Percentiles rank a stretch among this genome's conserved stretches.
Evolutionary conservation across 1,140 invertebrate genomes (phyloP).

Genomic region (Drosophila guanche): DNA sequence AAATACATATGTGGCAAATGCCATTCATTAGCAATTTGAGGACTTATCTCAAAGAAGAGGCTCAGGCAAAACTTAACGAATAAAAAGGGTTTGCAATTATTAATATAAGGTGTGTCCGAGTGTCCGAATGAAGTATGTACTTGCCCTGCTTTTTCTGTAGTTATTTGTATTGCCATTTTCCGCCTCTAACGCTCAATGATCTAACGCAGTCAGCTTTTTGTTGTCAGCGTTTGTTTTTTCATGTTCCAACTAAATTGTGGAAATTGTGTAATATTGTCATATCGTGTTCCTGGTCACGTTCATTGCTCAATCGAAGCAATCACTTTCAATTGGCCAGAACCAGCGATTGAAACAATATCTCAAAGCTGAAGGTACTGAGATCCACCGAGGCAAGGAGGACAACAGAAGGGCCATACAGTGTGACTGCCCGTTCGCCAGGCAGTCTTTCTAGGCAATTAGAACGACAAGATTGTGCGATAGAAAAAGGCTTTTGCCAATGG

Average conservation of each 20-base stretch:
- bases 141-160: neutral
- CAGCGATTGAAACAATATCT: conserved; percentile 1
- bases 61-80: too few species aligned
- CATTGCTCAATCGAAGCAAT: conserved; percentile 57
- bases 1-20: too few species aligned
- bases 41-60: too few species aligned
- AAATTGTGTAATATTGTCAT: conserved; percentile 47
- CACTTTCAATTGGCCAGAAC: conserved; percentile 63
- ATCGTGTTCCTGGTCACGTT: conserved; percentile 38
- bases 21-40: too few species aligned
- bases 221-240: conserved; percentile 17
- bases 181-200: too few species aligned
- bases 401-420: conserved; percentile 16
- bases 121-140: conserved; percentile 11
- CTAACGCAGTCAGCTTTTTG: neutral
- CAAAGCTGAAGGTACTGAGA: neutral
- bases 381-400: neutral
- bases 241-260: conserved; percentile 1
- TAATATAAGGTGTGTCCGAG: too few species aligned
- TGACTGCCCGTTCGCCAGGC: conserved; percentile 10
- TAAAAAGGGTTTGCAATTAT: too few species aligned
- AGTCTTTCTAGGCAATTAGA: conserved; percentile 59
- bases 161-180: neutral
- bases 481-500: conserved; percentile 14
- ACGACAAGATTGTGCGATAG: conserved; percentile 25